Conservation (phyloP, 2,797 vertebrate species). For the Decapterus maruadsi region DNA sequence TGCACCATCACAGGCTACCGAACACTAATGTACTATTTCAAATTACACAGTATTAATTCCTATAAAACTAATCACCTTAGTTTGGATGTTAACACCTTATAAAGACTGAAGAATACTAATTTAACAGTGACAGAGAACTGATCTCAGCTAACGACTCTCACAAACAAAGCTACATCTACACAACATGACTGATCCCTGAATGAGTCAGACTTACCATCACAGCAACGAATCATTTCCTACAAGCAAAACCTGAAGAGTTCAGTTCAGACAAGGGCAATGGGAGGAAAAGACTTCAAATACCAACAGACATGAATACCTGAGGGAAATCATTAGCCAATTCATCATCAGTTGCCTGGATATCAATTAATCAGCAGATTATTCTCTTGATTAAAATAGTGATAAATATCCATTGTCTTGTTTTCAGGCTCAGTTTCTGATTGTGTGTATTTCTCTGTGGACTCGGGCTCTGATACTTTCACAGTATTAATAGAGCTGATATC, state of each 20-base stretch:
- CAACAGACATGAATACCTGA: not conserved
- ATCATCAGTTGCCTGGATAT: no score
- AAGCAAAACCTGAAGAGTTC: constrained; percentile 34
- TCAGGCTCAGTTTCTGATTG: no score
- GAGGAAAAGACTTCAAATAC: not conserved
- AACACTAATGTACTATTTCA: no score
- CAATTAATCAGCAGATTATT: not conserved
- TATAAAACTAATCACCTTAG: not conserved
- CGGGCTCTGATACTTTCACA: no score
- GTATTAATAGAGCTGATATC: no score
- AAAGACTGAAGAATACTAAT: not conserved
- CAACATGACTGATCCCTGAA: not conserved
- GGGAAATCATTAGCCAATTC: not conserved
- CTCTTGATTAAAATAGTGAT: not conserved
- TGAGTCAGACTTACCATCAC: constrained; percentile 49
- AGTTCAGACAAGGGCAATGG: constrained; percentile 9
- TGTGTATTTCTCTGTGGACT: no score
- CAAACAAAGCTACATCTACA: not conserved
- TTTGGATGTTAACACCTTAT: not conserved
- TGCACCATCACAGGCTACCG: not conserved
- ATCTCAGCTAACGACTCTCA: not conserved
- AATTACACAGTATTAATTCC: not conserved
- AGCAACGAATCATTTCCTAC: constrained; percentile 37
- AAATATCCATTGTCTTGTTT: not conserved
- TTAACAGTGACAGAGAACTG: constrained; percentile 1